These are phyloP conservation scores for Armadillidium nasatum DNA, from an alignment of 1,140 invertebrate genomes.

Conservation along the genomic window DNA sequence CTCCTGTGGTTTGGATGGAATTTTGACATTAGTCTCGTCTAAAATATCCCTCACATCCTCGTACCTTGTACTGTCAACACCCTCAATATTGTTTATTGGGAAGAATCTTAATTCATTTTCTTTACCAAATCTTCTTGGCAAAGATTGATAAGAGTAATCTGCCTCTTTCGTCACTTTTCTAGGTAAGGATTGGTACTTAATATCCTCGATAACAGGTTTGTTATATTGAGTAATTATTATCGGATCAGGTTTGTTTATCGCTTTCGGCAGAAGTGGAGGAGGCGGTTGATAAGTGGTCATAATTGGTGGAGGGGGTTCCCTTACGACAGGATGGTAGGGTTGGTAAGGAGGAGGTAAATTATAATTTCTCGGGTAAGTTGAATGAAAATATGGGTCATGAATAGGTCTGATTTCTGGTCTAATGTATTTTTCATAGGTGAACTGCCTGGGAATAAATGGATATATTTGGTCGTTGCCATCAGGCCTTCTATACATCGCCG, in stretches of 20 bases:
- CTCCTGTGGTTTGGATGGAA: not conserved
- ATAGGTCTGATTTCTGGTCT: not conserved
- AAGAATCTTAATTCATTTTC: not conserved
- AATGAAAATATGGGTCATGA: not conserved
- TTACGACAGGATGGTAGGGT: not conserved
- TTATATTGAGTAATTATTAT: not conserved
- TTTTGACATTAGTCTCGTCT: not conserved
- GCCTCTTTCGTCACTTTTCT: conserved; percentile 20
- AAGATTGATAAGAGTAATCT: not conserved
- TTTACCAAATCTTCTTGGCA: conserved; percentile 1
- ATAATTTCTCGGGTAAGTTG: not conserved
- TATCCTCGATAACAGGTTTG: conserved; percentile 17
- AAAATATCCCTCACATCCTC: not conserved
- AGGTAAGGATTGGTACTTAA: conserved; percentile 35
- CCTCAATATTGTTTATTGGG: not conserved
- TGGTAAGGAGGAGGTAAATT: not conserved
- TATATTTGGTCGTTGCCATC: not conserved
- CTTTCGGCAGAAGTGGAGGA: not conserved
- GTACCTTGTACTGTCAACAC: not conserved
- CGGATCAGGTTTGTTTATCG: not conserved
- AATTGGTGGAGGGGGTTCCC: not conserved
- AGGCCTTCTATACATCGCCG: not conserved
- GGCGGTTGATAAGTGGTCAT: not conserved
- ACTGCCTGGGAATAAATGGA: not conserved
- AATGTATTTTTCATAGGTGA: not conserved